Conservation (phyloP, 2,113 vertebrate genomes). For the Probosciger aterrimus region DNA sequence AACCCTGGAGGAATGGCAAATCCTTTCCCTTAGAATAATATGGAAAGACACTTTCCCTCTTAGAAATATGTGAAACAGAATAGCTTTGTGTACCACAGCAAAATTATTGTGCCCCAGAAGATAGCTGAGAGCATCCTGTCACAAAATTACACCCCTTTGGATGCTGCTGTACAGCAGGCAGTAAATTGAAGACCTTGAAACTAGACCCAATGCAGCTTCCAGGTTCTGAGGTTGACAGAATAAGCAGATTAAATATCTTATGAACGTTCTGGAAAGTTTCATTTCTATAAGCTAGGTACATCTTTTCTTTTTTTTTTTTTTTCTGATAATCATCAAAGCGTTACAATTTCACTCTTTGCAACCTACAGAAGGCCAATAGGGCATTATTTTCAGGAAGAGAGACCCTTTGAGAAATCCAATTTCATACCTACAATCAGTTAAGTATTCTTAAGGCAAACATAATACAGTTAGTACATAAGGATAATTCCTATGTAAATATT, state of each 20-base stretch:
- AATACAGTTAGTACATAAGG: not conserved
- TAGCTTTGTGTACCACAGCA: not conserved
- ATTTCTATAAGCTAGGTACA: not conserved
- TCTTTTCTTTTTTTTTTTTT: too few species aligned
- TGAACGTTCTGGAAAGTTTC: not conserved
- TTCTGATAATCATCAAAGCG: not conserved
- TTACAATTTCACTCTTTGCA: not conserved
- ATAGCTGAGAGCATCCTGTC: not conserved
- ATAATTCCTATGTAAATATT: not conserved
- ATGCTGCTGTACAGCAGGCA: not conserved
- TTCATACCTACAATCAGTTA: not conserved
- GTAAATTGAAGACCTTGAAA: not conserved
- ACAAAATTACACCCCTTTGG: not conserved
- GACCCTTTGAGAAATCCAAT: not conserved
- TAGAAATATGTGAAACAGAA: not conserved
- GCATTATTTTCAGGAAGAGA: not conserved
- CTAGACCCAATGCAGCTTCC: not conserved
- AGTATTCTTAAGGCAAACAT: not conserved
- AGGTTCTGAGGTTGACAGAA: not conserved
- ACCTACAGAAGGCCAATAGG: not conserved
- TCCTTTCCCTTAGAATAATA: constrained; percentile 15
- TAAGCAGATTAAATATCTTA: not conserved
- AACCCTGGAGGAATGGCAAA: not conserved
- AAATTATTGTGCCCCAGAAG: not conserved
- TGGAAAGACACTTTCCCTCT: not conserved